A percentile compares a stretch with the other conserved stretches of the same genome.
phyloP scores from a whole-genome alignment of 1,140 invertebrate species.

The Helicoverpa armigera region DNA sequence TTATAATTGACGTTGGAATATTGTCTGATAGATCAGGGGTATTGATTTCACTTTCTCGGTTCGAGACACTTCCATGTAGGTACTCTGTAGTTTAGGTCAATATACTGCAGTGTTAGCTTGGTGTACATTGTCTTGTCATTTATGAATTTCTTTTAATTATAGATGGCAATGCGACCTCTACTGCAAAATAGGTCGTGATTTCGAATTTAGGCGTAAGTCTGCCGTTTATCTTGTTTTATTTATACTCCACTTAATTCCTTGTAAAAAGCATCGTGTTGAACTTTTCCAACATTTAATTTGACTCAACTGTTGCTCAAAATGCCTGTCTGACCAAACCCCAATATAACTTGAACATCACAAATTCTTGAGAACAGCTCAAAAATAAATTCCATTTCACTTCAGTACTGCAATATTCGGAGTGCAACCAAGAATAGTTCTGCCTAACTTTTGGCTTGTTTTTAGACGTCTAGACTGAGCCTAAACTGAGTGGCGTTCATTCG shows the following conservation, averaged over 20 bases:
- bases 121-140: no score
- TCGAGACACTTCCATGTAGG: not conserved
- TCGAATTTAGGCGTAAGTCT: no score
- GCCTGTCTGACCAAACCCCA: not conserved
- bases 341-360: not conserved
- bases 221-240: no score
- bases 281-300: not conserved
- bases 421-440: not conserved
- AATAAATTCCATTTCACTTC: slow-evolving; percentile 18
- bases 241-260: no score
- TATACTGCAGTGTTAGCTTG: no score
- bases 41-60: not conserved
- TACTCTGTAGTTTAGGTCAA: not conserved
- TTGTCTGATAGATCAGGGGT: not conserved
- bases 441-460: slow-evolving; percentile 6
- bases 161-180: no score
- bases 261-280: no score
- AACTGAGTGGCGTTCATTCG: not conserved
- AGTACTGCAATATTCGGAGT: slow-evolving; percentile 16
- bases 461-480: slow-evolving; percentile 9
- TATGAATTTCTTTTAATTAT: no score
- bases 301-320: not conserved
- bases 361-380: not conserved
- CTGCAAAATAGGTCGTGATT: no score
- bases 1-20: not conserved